Evolutionary conservation across 2,888 invertebrate species (phyloP).

Genomic region (Pandemis cinnamomeana): DNA sequence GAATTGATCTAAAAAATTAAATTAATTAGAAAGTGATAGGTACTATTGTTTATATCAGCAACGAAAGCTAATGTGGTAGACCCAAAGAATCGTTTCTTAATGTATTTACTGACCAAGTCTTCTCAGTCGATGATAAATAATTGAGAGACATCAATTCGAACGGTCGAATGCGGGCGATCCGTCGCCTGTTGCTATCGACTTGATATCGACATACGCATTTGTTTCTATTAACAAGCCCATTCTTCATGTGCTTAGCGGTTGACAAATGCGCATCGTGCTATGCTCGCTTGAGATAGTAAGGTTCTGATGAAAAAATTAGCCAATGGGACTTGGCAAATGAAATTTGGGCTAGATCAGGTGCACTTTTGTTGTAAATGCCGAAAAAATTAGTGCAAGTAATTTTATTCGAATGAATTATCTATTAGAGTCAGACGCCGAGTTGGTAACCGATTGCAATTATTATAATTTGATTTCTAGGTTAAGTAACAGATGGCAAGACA

Average conservation of each 20-base stretch:
- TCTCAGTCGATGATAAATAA: constrained; percentile 62
- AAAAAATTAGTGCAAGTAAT: too few species aligned
- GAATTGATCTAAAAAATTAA: too few species aligned
- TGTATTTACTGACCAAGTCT: neutral
- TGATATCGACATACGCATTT: constrained; percentile 24
- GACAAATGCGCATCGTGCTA: constrained; percentile 7
- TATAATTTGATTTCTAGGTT: too few species aligned
- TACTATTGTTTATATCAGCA: too few species aligned
- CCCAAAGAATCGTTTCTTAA: neutral
- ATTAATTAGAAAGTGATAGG: too few species aligned
- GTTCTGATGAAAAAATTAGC: neutral
- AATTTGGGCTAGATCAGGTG: too few species aligned
- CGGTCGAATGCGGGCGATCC: constrained; percentile 19
- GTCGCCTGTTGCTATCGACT: constrained; percentile 22
- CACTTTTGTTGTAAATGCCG: too few species aligned
- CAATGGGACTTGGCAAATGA: neutral
- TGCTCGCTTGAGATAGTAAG: neutral
- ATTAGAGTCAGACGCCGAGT: too few species aligned
- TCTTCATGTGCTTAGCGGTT: constrained; percentile 11
- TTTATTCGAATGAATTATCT: too few species aligned
- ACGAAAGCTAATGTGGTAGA: too few species aligned
- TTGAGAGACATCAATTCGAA: constrained; percentile 48
- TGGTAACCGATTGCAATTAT: too few species aligned
- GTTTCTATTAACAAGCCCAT: constrained; percentile 20
- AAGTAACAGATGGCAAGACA: too few species aligned